Evolutionary conservation across 2,113 vertebrate species (phyloP), one percentile per base, ranked within the genome.

Genomic region (Ciconia maguari): DNA sequence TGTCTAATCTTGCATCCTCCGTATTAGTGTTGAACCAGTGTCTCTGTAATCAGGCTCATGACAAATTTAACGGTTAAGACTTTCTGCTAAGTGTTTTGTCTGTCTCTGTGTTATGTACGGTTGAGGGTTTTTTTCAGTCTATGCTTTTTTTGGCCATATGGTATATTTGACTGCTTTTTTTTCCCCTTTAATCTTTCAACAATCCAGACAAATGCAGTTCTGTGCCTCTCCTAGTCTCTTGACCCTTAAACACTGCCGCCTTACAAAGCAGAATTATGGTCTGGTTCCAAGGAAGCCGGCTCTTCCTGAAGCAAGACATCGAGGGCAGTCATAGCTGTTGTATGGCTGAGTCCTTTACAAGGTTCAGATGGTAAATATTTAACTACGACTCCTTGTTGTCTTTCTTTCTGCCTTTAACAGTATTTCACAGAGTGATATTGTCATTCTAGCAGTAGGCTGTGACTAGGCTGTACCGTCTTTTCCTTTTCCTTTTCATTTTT

Each of bases 331-430:
- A n/a, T 36, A 86, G 34, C 30, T 76, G 51, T 41, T 74, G 38
- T 41, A 54, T 22, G 22, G 38, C 44, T 13, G 55, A 89, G 51
- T 68, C n/a, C 58, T 81, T 71, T 92, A 61, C 78, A 85, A 80
- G 62, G 49, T 84, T 94, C 71, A 76, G 76, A 46, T 81, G 49
- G 57, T 93, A 94, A 92, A 95, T 93, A 87, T 94, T 97, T 97
- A 94, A 83, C 65, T 76, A 42, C 22, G 54, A 8, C 52, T 66
- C 29, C 74, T 87, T 77, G 34, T 42, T 88, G 34, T 38, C 79
- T 83, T 48, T 79, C 69, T 71, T 86, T 78, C 70, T 61, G 5
- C 54, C 75, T 89, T 95, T 51, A 82, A 30, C 55, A 27, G 48
- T 42, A 64, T 68, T 87, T 91, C 48, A 66, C 24, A 44, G 34